Base-by-base conservation (phyloP, 2,797 vertebrate genomes). In the Bovichtus variegatus region DNA sequence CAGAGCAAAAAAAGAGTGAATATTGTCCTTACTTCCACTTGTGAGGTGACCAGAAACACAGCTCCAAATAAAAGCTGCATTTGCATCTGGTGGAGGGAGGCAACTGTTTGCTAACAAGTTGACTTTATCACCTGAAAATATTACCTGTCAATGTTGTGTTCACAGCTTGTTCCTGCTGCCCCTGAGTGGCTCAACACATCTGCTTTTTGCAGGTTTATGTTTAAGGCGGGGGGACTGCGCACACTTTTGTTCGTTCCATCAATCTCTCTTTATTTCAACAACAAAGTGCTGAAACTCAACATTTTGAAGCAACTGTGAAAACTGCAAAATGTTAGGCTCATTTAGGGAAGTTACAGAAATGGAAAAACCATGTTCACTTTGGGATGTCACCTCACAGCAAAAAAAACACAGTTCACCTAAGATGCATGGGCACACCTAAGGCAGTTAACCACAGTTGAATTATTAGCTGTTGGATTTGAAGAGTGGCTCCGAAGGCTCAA, bases 381-480 rank as follows among this genome's bases (percentile, higher is more conserved):
- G 58, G 53, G 58, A 47, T 71, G 50, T 79, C 69, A 54, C 27
- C 59, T 59, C 40, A 66, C 36, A n/a, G 7, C 21, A 47, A 41
- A 57, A 53, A 60, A 64, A 54, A 50, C 60, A 38, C 21, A 54
- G 61, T 67, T 71, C 77, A 67, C 44, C 62, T 68, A 21, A 9
- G 71, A 76, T 67, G 46, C 58, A 74, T 60, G 29, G 54, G 47
- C 64, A 76, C 71, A 77, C 50, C 31, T 70, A 47, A 41, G 54
- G 16, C 54, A 47, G 44, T 59, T 75, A 66, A 78, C 71, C 46
- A 34, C 71, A 67, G 46, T 19, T 83, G 83, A 89, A 51, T 83
- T 74, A 85, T 81, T 82, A 81, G 69, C 67, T 87, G 65, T 38
- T 60, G 36, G 60, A 80, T 70, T 18, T 73, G 34, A 60, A 72